phyloP scores from a whole-genome alignment of 2,888 invertebrate species.

The Plagodis dolabraria region DNA sequence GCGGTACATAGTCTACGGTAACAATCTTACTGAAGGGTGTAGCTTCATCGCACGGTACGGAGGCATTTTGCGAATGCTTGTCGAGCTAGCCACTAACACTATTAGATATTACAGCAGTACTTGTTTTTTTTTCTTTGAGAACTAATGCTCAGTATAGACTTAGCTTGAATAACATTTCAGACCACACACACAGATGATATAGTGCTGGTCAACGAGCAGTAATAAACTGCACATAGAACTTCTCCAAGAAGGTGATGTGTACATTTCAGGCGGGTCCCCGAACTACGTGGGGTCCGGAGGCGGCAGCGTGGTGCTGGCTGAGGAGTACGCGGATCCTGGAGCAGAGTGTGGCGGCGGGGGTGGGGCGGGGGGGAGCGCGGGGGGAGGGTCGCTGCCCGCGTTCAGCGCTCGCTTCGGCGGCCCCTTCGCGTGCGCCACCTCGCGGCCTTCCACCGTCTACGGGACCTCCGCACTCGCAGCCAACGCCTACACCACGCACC shows the following conservation, averaged over 20 bases:
- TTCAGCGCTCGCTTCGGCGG: conserved; percentile 84
- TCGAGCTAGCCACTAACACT: no score
- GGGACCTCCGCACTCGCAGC: conserved; percentile 52
- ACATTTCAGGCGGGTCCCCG: conserved; percentile 62
- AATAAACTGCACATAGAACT: no score
- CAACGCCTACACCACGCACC: conserved; percentile 61
- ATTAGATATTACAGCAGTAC: no score
- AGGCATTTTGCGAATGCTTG: no score
- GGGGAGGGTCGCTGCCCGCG: conserved; percentile 76
- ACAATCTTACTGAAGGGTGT: no score
- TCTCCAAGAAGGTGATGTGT: no score
- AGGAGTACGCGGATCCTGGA: conserved; percentile 50
- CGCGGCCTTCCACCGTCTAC: conserved; percentile 64
- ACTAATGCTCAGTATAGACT: no score
- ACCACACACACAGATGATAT: no score
- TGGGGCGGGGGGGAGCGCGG: conserved; percentile 49
- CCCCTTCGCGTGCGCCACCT: conserved; percentile 61
- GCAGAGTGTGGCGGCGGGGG: conserved; percentile 37
- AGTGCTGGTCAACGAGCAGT: not conserved
- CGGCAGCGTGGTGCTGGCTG: conserved; percentile 47
- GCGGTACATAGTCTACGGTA: no score
- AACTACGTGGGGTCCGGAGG: conserved; percentile 51
- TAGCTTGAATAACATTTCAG: no score
- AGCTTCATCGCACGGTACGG: no score
- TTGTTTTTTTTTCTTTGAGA: no score